Base-by-base conservation (phyloP, 2,797 vertebrate genomes). In the Falco concolor region DNA sequence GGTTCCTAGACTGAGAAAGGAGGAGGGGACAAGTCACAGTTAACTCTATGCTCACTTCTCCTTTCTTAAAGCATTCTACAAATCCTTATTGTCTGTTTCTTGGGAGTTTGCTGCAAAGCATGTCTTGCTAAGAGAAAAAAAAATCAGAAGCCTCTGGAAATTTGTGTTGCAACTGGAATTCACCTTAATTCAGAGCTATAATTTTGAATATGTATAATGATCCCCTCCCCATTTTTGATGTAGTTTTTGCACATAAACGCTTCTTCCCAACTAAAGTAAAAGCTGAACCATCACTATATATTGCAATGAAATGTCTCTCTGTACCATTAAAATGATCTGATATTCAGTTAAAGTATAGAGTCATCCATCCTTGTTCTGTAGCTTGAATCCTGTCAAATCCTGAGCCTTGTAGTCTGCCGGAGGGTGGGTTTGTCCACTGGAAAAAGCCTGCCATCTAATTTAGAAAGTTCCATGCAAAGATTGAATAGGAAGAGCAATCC, bases 1-100 rank as follows among this genome's bases (percentile, higher is more conserved):
- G 83, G 90, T 94, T 91, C 93, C 91, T 96, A 90, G 91, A 56
- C 70, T 76, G 61, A 84, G 73, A 90, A 68, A 28, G 45, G 75
- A 92, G 86, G 59, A 84, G 80, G 20, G 30, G 93, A 44, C 63
- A 69, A 17, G 8, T 49, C 36, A 28, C 54, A 56, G 69, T 92
- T 96, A 97, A 93, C 87, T 93, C 93, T 28, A 34, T 8, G 10
- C 68, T 86, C 13, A 4, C 38, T 42, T 81, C 50, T 78, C 67
- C n/a, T 79, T 79, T 40, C 64, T 8, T 9, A 1, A 6, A 27
- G 20, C 36, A 1, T 65, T 74, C 59, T 83, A 2, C 60, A 56
- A 9, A 27, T 34, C 54, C 57, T 65, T 7, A 7, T 6, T 49
- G 25, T 8, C 64, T 4, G 10, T n/a, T 47, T 64, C 60, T 30